Percentiles rank a stretch among this genome's conserved stretches.
Conservation (phyloP, 1,140 invertebrate species). For the Agrypnia vestita region DNA sequence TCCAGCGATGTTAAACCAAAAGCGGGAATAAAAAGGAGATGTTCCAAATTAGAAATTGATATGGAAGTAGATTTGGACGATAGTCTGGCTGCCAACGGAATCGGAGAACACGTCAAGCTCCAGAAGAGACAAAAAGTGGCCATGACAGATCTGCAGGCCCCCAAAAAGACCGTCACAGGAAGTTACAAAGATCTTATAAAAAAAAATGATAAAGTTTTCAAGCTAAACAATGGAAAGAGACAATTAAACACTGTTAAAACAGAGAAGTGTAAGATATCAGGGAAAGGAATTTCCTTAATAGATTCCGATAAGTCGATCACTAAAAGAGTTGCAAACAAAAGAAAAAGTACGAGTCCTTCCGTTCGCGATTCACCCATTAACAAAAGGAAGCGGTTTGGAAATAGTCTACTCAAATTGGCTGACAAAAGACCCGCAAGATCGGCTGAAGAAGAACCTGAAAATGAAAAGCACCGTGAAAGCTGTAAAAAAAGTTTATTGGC, state of each 20-base stretch:
- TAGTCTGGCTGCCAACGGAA: slow-evolving; percentile 70
- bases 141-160: slow-evolving; percentile 64
- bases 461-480: slow-evolving; percentile 54
- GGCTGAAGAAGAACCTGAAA: slow-evolving; percentile 35
- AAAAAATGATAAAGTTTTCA: slow-evolving; percentile 64
- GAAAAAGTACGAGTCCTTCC: slow-evolving; percentile 44
- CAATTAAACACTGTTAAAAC: slow-evolving; percentile 65
- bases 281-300: slow-evolving; percentile 62
- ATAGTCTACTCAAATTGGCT: slow-evolving; percentile 56
- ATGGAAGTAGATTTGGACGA: slow-evolving; percentile 70
- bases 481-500: slow-evolving; percentile 63
- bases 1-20: slow-evolving; percentile 66
- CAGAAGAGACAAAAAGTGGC: slow-evolving; percentile 74
- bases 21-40: slow-evolving; percentile 66
- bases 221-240: slow-evolving; percentile 67
- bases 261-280: slow-evolving; percentile 40
- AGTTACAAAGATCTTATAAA: slow-evolving; percentile 69
- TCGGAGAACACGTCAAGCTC: slow-evolving; percentile 72
- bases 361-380: slow-evolving; percentile 52
- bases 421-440: slow-evolving; percentile 58
- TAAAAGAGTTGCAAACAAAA: slow-evolving; percentile 64
- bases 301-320: slow-evolving; percentile 64
- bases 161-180: slow-evolving; percentile 54
- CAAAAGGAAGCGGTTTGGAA: slow-evolving; percentile 58
- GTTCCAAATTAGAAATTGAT: slow-evolving; percentile 71